Conservation (phyloP, 2,113 vertebrate genomes). For the Salvelinus fontinalis region DNA sequence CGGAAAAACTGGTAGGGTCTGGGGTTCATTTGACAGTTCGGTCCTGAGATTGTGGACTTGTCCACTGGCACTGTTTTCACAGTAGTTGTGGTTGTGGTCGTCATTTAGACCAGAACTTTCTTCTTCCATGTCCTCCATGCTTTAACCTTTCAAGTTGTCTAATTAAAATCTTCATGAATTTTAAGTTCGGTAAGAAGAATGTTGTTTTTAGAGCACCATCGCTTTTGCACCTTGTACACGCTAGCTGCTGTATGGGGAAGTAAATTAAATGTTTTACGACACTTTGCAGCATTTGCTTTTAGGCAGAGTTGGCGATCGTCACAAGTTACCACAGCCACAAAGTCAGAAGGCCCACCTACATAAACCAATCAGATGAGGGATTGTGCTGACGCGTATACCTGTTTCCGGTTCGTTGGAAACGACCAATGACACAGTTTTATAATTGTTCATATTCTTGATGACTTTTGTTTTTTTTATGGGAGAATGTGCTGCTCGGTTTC, state of each 20-base stretch:
- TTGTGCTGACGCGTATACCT: too few species aligned
- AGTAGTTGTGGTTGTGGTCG: constrained; percentile 89
- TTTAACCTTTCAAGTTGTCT: constrained; percentile 5
- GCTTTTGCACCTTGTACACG: too few species aligned
- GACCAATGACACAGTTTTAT: too few species aligned
- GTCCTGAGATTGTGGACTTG: constrained; percentile 40
- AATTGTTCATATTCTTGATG: too few species aligned
- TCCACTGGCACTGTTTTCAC: constrained; percentile 65
- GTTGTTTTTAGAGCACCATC: neutral
- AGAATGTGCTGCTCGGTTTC: too few species aligned
- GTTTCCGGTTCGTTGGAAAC: too few species aligned
- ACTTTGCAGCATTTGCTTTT: constrained; percentile 7
- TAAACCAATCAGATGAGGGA: too few species aligned
- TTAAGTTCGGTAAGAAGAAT: neutral
- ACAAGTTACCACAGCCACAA: too few species aligned
- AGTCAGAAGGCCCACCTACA: too few species aligned
- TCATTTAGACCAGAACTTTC: constrained; percentile 78
- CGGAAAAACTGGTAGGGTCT: constrained; percentile 23
- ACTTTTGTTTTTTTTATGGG: too few species aligned
- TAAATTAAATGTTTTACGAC: constrained; percentile 14
- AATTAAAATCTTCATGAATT: constrained; percentile 1
- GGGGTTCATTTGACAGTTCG: constrained; percentile 42
- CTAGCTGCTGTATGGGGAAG: neutral
- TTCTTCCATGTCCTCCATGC: constrained; percentile 85
- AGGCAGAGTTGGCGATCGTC: neutral